A percentile compares a stretch with the other conserved stretches of the same genome.
Conservation (phyloP, 2,888 invertebrate species). For the Pandemis heparana region DNA sequence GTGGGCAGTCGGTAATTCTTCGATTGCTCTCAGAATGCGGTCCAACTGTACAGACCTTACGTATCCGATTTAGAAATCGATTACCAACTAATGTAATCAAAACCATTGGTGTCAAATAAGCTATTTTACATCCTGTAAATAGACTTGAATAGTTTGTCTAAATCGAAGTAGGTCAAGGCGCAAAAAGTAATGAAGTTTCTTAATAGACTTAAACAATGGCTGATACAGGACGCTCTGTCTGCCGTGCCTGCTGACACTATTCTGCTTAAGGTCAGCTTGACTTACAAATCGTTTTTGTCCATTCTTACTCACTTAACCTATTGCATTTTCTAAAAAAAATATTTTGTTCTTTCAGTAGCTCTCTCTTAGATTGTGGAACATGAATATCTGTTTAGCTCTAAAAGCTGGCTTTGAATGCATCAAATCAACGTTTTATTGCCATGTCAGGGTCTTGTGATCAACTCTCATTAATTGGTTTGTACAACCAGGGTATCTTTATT, state of each 20-base stretch:
- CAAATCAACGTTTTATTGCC: slow-evolving; percentile 52
- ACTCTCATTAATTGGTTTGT: slow-evolving; percentile 45
- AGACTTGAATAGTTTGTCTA: slow-evolving; percentile 21
- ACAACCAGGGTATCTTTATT: slow-evolving; percentile 43
- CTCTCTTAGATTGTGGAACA: slow-evolving; percentile 57
- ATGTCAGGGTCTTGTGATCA: slow-evolving; percentile 55
- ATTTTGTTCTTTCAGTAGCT: slow-evolving; percentile 43
- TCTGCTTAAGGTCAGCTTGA: neutral
- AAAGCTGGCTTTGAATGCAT: slow-evolving; percentile 50
- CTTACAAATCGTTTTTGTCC: neutral
- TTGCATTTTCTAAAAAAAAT: slow-evolving; percentile 54
- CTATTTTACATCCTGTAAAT: slow-evolving; percentile 3
- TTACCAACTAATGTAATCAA: neutral
- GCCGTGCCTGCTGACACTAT: neutral
- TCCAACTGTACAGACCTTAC: neutral
- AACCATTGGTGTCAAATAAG: neutral
- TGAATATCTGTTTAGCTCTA: slow-evolving; percentile 68
- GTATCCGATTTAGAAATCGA: slow-evolving; percentile 2
- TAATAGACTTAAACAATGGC: slow-evolving; percentile 49
- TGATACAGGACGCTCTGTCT: slow-evolving; percentile 48
- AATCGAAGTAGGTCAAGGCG: slow-evolving; percentile 60
- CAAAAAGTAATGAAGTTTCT: slow-evolving; percentile 47
- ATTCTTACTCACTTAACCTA: slow-evolving; percentile 47
- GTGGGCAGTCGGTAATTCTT: no score
- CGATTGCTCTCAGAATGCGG: no score